phyloP scores from a whole-genome alignment of 2,888 invertebrate genomes.

The Dicyrtomina minuta region DNA sequence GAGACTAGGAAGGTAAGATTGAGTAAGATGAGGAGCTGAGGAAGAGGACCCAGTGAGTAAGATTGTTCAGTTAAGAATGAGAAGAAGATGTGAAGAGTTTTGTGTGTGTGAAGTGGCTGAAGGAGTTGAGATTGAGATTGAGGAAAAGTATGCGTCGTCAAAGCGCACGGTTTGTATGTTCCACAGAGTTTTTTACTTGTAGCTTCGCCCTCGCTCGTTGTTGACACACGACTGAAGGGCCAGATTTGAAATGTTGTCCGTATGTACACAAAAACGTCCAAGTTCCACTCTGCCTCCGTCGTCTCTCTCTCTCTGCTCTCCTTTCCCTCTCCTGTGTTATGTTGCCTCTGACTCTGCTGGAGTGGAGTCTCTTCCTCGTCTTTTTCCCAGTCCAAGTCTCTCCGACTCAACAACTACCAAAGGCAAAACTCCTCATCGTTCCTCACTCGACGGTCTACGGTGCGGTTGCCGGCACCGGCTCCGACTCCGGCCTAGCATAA shows the following conservation, averaged over 20 bases:
- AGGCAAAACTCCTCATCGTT: neutral
- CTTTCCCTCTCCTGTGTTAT: no score
- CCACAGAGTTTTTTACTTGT: neutral
- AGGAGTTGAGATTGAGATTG: neutral
- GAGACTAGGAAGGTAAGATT: no score
- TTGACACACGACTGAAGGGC: conserved; percentile 32
- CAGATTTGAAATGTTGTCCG: conserved; percentile 27
- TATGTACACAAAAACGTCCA: conserved; percentile 16
- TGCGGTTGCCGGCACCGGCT: no score
- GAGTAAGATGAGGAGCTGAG: no score
- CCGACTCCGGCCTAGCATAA: no score
- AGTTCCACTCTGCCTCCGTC: no score
- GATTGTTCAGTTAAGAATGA: no score
- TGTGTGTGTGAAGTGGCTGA: neutral
- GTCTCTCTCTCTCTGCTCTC: no score
- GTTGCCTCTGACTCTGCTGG: no score
- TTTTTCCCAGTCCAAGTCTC: no score
- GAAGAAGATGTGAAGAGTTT: neutral
- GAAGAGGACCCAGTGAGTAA: no score
- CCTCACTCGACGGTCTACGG: neutral
- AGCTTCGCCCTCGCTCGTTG: conserved; percentile 24
- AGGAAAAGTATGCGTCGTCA: conserved; percentile 8
- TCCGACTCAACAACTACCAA: neutral
- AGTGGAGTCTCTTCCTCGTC: no score
- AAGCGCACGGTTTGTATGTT: conserved; percentile 19